These are phyloP conservation scores for Aurelia sp. DNA, from an alignment of 30 jellyfish, hydroid and myxozoan genomes.

Conservation along the genomic window DNA sequence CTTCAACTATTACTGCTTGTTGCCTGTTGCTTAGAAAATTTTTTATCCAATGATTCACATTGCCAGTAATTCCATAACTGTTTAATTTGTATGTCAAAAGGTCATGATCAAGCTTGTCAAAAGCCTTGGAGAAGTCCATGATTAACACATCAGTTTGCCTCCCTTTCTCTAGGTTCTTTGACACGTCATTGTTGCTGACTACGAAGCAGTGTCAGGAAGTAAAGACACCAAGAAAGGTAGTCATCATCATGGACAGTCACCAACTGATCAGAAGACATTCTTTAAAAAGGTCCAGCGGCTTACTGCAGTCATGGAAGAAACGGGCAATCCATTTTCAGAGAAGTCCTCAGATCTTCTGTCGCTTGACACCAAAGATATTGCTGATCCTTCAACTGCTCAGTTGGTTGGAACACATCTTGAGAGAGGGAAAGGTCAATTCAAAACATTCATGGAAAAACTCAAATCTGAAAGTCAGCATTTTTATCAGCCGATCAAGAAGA, in stretches of 20 bases:
- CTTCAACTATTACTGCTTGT: no score
- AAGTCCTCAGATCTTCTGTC: conserved; percentile 11
- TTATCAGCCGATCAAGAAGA: conserved; percentile 3
- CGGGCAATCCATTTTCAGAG: conserved; percentile 59
- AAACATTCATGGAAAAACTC: conserved; percentile 7
- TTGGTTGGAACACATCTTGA: not conserved
- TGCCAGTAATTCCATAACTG: no score
- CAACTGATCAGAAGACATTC: conserved; percentile 4
- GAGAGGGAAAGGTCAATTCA: conserved; percentile 23
- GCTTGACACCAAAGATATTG: conserved; percentile 9
- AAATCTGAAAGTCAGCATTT: not conserved
- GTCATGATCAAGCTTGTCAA: no score
- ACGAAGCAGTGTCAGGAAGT: not conserved
- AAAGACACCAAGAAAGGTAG: not conserved
- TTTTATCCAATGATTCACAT: no score
- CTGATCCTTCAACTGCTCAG: not conserved
- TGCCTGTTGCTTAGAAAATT: no score
- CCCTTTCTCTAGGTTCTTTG: no score
- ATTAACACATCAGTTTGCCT: no score
- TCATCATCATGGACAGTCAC: conserved; percentile 35
- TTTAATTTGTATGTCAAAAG: no score
- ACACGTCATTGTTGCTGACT: no score
- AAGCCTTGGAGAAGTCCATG: no score
- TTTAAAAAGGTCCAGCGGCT: conserved; percentile 2
- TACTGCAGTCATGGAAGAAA: conserved; percentile 9